Conservation (phyloP, 2,797 vertebrate genomes). For the Poecilia gillii region DNA sequence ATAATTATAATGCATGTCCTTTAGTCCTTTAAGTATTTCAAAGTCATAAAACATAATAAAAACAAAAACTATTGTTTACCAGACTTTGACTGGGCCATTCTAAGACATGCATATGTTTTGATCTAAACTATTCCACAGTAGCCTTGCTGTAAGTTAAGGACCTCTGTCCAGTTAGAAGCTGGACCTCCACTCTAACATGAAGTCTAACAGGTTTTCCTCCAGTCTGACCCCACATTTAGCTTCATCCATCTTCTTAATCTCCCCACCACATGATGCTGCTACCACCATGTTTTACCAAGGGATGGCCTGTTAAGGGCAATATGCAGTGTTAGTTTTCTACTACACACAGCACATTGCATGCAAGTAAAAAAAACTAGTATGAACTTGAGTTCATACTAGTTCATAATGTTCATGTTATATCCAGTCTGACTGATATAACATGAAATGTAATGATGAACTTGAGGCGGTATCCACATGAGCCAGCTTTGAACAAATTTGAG, state of each 20-base stretch:
- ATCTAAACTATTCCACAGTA: not conserved
- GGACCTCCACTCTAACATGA: not conserved
- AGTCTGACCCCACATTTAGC: not conserved
- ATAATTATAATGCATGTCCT: too few relatives aligned
- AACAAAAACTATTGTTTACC: too few relatives aligned
- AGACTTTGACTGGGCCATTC: not conserved
- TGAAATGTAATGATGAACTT: not conserved
- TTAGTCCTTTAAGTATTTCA: too few relatives aligned
- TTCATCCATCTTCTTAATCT: not conserved
- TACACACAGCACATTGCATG: not conserved
- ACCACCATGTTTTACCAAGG: not conserved
- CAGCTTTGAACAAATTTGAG: not conserved
- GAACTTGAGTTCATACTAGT: too few relatives aligned
- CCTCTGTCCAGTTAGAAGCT: not conserved
- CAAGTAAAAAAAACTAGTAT: too few relatives aligned
- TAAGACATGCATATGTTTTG: not conserved
- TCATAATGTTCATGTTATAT: too few relatives aligned
- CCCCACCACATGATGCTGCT: not conserved
- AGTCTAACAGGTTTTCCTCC: not conserved
- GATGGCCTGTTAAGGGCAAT: not conserved
- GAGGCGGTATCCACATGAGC: not conserved
- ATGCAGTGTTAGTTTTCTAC: not conserved
- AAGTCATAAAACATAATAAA: too few relatives aligned
- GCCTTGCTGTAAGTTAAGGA: not conserved
- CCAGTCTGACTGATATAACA: too few relatives aligned